These are phyloP conservation scores for Bergia puertoricense DNA, from an alignment of 92 coral and sea anemone genomes.

Conservation along the genomic window DNA sequence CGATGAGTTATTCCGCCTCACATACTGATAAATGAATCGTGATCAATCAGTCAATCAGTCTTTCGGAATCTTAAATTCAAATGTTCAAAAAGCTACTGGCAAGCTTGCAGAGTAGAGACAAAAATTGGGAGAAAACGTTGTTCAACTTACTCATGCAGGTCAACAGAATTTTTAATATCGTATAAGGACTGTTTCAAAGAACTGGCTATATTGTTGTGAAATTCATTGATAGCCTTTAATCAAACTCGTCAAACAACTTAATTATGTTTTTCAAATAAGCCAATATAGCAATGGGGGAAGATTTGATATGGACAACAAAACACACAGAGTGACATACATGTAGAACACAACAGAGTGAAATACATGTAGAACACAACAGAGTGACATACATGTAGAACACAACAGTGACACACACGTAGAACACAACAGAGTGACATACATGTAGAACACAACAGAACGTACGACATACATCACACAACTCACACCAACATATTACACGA, in stretches of 20 bases:
- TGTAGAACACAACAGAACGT: not conserved
- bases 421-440: not conserved
- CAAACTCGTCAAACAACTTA: too few species aligned
- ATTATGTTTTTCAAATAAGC: too few species aligned
- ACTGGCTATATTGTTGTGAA: not conserved
- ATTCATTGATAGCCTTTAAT: too few species aligned
- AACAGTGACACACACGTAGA: not conserved
- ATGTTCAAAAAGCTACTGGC: not conserved
- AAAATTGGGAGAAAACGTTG: not conserved
- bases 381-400: not conserved
- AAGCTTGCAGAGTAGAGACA: not conserved
- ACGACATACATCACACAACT: not conserved
- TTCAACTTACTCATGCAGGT: not conserved
- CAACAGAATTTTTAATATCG: not conserved
- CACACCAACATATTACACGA: not conserved
- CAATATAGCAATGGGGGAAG: too few species aligned
- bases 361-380: not conserved
- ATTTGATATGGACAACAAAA: too few species aligned
- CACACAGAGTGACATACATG: too few species aligned
- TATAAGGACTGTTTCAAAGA: not conserved
- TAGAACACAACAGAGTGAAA: too few species aligned
- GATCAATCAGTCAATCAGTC: not conserved
- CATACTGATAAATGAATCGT: not conserved
- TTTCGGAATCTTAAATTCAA: not conserved
- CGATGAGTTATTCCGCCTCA: not conserved